Percentiles rank a stretch among this genome's conserved stretches.
phyloP scores from a whole-genome alignment of 2,888 invertebrate species.

The Acanthosepion pharaonis region DNA sequence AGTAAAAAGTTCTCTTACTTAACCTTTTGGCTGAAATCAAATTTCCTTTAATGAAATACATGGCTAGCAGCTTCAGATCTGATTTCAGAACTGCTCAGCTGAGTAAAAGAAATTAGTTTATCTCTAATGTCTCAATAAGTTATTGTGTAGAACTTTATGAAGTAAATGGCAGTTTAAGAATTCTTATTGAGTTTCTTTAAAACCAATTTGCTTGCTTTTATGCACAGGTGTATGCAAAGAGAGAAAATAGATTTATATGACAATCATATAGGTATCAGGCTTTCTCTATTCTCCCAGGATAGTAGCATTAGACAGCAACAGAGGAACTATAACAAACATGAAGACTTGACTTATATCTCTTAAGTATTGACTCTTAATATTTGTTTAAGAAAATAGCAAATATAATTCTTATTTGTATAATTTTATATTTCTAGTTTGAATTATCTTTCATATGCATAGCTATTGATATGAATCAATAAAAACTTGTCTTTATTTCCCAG shows the following conservation, averaged over 20 bases:
- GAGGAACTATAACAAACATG: no score
- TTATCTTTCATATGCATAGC: no score
- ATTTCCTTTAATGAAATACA: background rate
- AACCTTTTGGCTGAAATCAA: background rate
- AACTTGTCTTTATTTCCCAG: no score
- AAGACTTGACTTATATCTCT: no score
- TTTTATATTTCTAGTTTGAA: no score
- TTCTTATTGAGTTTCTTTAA: background rate
- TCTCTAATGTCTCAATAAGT: background rate
- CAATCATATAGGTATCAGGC: background rate
- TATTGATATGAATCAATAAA: no score
- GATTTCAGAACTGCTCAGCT: background rate
- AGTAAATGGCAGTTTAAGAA: background rate
- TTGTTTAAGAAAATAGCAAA: no score
- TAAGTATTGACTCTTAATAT: no score
- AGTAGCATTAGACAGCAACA: no score
- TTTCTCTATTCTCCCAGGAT: no score
- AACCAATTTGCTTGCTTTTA: background rate
- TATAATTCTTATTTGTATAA: no score
- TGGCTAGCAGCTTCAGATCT: background rate
- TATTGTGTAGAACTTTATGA: background rate
- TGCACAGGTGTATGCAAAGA: background rate
- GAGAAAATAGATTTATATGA: background rate
- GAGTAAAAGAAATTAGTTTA: background rate
- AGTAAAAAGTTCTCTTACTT: background rate